These are phyloP conservation scores for Ctena decussata DNA, from an alignment of 2,888 invertebrate species.

Conservation along the genomic window DNA sequence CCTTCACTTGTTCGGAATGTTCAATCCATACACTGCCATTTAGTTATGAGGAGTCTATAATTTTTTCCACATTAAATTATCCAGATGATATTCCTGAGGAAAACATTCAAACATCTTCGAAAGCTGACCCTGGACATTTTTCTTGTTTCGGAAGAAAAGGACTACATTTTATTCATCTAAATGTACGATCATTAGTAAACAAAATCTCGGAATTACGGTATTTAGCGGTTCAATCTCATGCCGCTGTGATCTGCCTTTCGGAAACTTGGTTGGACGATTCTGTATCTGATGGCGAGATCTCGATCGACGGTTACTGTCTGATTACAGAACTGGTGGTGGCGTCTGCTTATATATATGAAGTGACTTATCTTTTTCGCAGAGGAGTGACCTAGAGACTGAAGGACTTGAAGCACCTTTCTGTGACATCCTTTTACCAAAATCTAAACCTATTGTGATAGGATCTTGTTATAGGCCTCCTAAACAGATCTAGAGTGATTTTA, in stretches of 20 bases:
- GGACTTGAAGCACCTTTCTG: too few species aligned
- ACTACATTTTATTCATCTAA: conserved; percentile 1
- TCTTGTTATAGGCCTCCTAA: conserved; percentile 39
- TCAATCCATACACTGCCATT: background rate
- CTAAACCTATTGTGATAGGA: conserved; percentile 25
- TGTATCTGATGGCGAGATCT: too few species aligned
- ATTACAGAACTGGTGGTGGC: too few species aligned
- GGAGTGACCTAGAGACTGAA: too few species aligned
- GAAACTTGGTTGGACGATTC: too few species aligned
- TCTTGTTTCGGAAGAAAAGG: background rate
- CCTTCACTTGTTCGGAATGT: background rate
- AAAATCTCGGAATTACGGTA: conserved; percentile 3
- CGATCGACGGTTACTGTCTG: too few species aligned
- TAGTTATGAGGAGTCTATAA: background rate
- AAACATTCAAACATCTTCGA: too few species aligned
- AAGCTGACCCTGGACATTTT: background rate
- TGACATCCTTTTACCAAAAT: too few species aligned
- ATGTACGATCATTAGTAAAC: background rate
- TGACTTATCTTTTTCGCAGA: too few species aligned
- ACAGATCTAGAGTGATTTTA: conserved; percentile 28
- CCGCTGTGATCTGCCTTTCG: too few species aligned
- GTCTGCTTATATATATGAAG: too few species aligned
- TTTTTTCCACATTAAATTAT: background rate
- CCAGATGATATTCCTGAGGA: background rate
- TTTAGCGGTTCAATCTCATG: too few species aligned